Evolutionary conservation across 1,140 invertebrate species (phyloP), one percentile per base, ranked within the genome.

Genomic region (Ceratitis capitata): DNA sequence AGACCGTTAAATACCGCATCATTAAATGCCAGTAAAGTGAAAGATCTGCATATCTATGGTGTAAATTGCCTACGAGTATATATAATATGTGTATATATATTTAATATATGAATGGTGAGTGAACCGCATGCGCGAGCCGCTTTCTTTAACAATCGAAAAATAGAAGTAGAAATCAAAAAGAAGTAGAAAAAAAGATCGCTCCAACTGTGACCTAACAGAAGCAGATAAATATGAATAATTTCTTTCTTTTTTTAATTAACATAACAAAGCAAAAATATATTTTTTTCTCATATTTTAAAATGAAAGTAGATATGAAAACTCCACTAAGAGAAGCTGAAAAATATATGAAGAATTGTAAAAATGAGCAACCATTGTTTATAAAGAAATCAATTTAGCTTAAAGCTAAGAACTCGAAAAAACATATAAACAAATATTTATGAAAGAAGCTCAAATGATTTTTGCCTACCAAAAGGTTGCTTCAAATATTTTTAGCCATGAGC

Each of bases 181-280:
- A 26, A 7, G 9, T 7, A 61, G 23, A 16, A 61, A 61, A 61
- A 61, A 61, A 5, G n/a, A n/a, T n/a, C n/a, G n/a, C n/a, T n/a
- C n/a, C n/a, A n/a, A n/a, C n/a, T 0, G 7, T 29, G 29, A 64
- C 10, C 10, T n/a, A 9, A 61, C 16, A 47, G n/a, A 12, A 45
- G 39, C 16, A 78, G 12, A 78, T 14, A 45, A 23, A 26, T 78
- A 47, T 47, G 39, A 45, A 78, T 26, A n/a, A 16, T 12, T 2
- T 23, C 45, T 78, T 45, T 45, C 42, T 78, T 12, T 2, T 23
- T 78, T 78, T 45, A 78, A 78, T 78, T 78, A 78, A 78, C 69
- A 78, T 78, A 78, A 78, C 69, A 78, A 61, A 61, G 64, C 32
- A 78, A 32, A 78, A 78, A 45, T 14, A 56, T 9, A 14, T 56